Base-by-base conservation (phyloP, 1,140 invertebrate species). In the Heliconius hewitsoni region DNA sequence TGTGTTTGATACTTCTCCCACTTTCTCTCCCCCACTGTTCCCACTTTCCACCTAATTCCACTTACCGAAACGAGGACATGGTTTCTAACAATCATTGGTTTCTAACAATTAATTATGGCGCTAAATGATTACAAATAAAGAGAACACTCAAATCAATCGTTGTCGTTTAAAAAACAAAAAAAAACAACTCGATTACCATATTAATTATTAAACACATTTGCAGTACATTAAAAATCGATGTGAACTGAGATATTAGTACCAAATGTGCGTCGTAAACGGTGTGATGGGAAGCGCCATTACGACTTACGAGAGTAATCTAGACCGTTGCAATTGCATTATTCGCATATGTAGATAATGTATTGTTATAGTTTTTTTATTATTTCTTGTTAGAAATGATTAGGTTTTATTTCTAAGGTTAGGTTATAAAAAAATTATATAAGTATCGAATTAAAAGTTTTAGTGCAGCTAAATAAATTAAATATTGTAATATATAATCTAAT, bases 161-260 rank as follows among this genome's bases (percentile, higher is more conserved):
- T 0, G 8, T 60, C 9, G 23, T 60, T 66, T 27, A 66, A 30
- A 66, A 66, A 66, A 66, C 9, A 60, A 60, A 57, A 57, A 23
- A 57, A 57, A 3, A 57, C 23, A 66, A 34, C 4, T 66, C 60
- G 60, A 66, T 66, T 66, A 66, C 0, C 23, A 66, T 66, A 27
- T 75, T 75, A 66, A 75, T 75, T 16, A 60, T 75, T n/a, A 37
- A 71, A 46, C 42, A 76, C 74, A 76, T 76, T 76, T 76, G 74
- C 60, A 76, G 23, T 42, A 37, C 74, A 76, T 76, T 71, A 76
- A 74, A 76, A 66, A 76, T 78, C 71, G 77, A 78, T 78, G 77
- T 46, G 77, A 78, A 78, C 77, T 55, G 60, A 55, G 74, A 55
- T n/a, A 76, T 78, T 60, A 30, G 55, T 78, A 78, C 55, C 77